A percentile compares a stretch with the other conserved stretches of the same genome.
phyloP scores from a whole-genome alignment of 2,797 vertebrate species.

The Cuculus canorus region DNA sequence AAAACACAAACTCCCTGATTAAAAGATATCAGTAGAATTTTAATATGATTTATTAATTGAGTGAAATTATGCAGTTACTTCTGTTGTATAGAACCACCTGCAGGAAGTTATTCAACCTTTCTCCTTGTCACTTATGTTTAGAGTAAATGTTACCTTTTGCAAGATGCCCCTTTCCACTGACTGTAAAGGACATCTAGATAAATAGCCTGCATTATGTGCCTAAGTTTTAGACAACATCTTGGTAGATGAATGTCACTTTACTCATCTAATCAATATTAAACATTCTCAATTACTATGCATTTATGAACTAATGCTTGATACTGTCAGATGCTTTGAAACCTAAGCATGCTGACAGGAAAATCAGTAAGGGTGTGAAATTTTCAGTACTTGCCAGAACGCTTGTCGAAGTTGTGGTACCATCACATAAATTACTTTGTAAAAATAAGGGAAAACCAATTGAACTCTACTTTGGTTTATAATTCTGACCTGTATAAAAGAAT shows the following conservation, averaged over 20 bases:
- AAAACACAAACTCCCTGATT: neutral
- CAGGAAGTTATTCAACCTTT: neutral
- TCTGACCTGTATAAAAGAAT: neutral
- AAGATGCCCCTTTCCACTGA: neutral
- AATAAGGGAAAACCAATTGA: neutral
- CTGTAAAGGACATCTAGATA: conserved; percentile 13
- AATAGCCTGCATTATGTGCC: neutral
- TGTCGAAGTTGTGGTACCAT: neutral
- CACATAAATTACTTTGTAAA: neutral
- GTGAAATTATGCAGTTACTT: neutral
- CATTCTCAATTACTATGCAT: conserved; percentile 7
- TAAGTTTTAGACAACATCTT: conserved; percentile 1
- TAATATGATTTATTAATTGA: neutral
- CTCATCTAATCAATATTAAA: conserved; percentile 45
- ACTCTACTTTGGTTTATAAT: neutral
- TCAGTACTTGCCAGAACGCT: neutral
- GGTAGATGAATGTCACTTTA: conserved; percentile 10
- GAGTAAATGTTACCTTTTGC: neutral
- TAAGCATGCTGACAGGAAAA: neutral
- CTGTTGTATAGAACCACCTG: neutral
- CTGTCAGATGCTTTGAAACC: conserved; percentile 14
- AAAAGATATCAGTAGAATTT: neutral
- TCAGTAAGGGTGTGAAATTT: conserved; percentile 7
- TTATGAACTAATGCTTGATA: conserved; percentile 24
- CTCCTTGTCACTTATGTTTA: neutral